phyloP scores from a whole-genome alignment of 2,113 vertebrate species.

The Micromys minutus region DNA sequence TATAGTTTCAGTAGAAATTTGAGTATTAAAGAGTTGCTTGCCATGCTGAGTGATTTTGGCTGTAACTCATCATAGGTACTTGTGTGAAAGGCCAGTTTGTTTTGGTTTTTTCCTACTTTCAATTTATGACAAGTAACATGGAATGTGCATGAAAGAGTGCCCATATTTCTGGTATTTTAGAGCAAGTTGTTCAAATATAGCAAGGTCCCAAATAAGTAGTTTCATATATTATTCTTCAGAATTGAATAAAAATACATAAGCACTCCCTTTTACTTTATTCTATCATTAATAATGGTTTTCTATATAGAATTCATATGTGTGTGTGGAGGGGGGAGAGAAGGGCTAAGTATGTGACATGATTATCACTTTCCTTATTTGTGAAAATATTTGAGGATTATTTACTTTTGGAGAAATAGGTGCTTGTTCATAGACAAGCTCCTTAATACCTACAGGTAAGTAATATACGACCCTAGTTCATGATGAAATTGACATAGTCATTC shows the following conservation, averaged over 20 bases:
- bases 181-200: background rate
- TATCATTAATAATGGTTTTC: background rate
- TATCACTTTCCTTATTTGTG: background rate
- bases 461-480: background rate
- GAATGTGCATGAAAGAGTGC: background rate
- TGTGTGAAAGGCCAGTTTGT: background rate
- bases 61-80: background rate
- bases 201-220: background rate
- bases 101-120: background rate
- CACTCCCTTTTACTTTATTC: background rate
- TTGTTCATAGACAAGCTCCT: conserved; percentile 19
- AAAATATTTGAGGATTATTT: conserved; percentile 21
- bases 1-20: background rate
- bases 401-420: background rate
- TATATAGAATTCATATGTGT: background rate
- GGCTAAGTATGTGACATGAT: background rate
- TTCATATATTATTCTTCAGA: background rate
- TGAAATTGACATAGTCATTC: background rate
- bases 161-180: background rate
- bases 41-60: background rate
- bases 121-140: background rate
- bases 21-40: background rate
- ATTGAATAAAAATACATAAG: background rate
- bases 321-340: no score
- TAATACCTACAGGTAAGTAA: background rate